Evolutionary conservation across 2,888 invertebrate species (phyloP).

Genomic region (Drosophila peninsularis): DNA sequence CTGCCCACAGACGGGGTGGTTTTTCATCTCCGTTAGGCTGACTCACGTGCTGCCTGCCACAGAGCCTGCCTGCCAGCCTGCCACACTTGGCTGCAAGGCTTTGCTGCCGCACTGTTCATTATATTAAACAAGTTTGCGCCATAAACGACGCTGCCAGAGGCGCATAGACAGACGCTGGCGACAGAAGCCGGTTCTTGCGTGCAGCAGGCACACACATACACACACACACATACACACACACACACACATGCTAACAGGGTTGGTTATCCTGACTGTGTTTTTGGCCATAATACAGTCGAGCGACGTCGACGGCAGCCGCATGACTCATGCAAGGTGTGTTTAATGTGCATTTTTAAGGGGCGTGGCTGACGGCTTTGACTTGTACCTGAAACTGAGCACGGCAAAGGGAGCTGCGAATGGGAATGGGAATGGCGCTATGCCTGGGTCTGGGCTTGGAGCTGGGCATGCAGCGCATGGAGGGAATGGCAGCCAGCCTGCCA

Average conservation of each 20-base stretch:
- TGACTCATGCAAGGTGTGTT: slow-evolving; percentile 79
- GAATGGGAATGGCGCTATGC: background rate
- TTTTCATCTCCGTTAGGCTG: slow-evolving; percentile 59
- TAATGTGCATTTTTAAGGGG: slow-evolving; percentile 58
- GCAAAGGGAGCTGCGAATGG: background rate
- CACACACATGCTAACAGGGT: slow-evolving; percentile 49
- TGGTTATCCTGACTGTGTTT: slow-evolving; percentile 53
- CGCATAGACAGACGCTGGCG: slow-evolving; percentile 47
- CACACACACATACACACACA: slow-evolving; percentile 11
- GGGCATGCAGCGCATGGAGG: background rate
- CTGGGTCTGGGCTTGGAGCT: background rate
- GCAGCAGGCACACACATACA: slow-evolving; percentile 27
- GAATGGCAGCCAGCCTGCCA: background rate
- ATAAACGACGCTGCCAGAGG: slow-evolving; percentile 73
- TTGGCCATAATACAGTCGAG: slow-evolving; percentile 72
- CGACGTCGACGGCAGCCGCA: slow-evolving; percentile 53
- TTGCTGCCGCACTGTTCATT: slow-evolving; percentile 68
- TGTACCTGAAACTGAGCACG: slow-evolving; percentile 19
- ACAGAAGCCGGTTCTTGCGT: slow-evolving; percentile 59
- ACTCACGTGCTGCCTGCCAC: slow-evolving; percentile 69
- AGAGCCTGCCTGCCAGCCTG: slow-evolving; percentile 44
- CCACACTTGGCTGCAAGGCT: slow-evolving; percentile 47
- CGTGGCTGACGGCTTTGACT: slow-evolving; percentile 13
- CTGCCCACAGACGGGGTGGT: slow-evolving; percentile 53
- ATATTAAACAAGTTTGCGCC: slow-evolving; percentile 79